These are phyloP conservation scores for Cladorhizidae sp. DNA, from an alignment of 37 sponge, comb jelly and placozoan species.

Conservation along the genomic window DNA sequence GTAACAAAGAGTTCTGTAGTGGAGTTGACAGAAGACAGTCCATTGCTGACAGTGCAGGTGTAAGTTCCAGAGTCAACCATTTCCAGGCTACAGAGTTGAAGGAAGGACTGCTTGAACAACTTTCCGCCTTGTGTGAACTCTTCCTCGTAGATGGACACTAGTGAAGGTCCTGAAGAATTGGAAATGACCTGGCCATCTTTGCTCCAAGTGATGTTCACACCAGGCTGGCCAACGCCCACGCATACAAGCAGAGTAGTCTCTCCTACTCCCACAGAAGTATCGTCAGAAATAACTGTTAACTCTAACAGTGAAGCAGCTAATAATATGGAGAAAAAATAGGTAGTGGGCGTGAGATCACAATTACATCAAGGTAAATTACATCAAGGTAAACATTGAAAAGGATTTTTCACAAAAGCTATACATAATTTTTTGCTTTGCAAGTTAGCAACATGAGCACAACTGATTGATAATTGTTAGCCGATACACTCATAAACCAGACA, in stretches of 20 bases:
- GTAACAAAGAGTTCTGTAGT: not conserved
- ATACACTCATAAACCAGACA: too few relatives aligned
- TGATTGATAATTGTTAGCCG: too few relatives aligned
- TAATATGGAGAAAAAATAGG: too few relatives aligned
- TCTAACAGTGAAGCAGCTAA: too few relatives aligned
- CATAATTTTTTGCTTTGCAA: too few relatives aligned
- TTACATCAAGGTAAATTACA: too few relatives aligned
- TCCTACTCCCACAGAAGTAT: not conserved
- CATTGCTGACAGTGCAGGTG: conserved; percentile 16
- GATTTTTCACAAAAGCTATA: too few relatives aligned
- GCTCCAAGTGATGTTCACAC: conserved; percentile 16
- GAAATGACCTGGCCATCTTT: not conserved
- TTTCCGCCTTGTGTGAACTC: not conserved
- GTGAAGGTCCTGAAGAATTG: conserved; percentile 14
- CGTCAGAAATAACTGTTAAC: not conserved
- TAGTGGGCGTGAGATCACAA: too few relatives aligned
- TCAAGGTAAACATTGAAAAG: too few relatives aligned
- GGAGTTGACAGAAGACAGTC: not conserved
- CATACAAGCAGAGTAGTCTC: conserved; percentile 21
- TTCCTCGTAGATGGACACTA: conserved; percentile 18
- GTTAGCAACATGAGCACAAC: too few relatives aligned
- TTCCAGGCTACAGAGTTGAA: conserved; percentile 37
- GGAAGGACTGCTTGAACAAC: conserved; percentile 15
- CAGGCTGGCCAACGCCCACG: conserved; percentile 16
- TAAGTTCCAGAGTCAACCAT: conserved; percentile 3